phyloP scores from a whole-genome alignment of 2,797 vertebrate species.

The Picus viridis region DNA sequence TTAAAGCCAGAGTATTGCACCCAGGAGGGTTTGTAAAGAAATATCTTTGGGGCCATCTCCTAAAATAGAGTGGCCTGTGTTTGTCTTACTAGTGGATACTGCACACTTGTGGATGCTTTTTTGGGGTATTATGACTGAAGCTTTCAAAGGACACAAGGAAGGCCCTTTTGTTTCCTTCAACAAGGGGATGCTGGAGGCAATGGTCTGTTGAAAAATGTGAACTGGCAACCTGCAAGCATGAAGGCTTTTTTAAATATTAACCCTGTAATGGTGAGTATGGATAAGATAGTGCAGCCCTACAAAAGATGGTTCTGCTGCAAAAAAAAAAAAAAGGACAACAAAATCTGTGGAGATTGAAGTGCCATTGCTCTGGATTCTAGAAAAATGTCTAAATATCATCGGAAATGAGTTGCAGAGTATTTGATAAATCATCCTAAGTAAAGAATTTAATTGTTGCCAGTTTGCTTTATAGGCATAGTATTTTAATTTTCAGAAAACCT shows the following conservation, averaged over 20 bases:
- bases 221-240: not conserved
- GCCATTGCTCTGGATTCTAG: not conserved
- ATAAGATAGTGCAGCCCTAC: not conserved
- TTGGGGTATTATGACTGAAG: rapidly evolving
- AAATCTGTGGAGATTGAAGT: not conserved
- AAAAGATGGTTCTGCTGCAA: not conserved
- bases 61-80: not conserved
- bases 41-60: not conserved
- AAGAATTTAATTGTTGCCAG: not conserved
- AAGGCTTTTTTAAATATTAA: not conserved
- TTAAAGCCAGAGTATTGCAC: not conserved
- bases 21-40: not conserved
- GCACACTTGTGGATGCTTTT: not conserved
- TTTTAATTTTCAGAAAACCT: conserved; percentile 8
- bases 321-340: not conserved
- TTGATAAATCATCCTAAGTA: not conserved
- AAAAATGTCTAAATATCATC: not conserved
- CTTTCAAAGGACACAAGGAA: not conserved
- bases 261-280: not conserved
- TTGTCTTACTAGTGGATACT: not conserved
- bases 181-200: not conserved
- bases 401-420: not conserved
- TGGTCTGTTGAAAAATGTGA: not conserved
- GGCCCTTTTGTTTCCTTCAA: not conserved
- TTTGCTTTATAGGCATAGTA: not conserved